Conservation (phyloP, 2,888 invertebrate genomes). For the Caenorhabditis sp. region DNA sequence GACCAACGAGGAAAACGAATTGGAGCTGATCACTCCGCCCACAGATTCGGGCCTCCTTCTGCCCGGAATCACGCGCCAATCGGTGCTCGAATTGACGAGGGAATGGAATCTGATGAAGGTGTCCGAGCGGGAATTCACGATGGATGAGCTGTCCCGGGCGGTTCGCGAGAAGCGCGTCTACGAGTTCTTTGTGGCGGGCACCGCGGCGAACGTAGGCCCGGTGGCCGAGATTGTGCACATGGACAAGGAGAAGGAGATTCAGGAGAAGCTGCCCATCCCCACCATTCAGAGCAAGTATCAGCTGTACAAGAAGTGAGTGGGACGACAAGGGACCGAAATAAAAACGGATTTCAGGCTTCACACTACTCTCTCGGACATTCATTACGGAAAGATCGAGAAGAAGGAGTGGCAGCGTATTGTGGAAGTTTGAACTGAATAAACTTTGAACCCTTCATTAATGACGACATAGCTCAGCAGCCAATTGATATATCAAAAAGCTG, state of each 20-base stretch:
- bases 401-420: slow-evolving; percentile 50
- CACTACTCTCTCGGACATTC: slow-evolving; percentile 89
- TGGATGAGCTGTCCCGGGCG: slow-evolving; percentile 87
- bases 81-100: slow-evolving; percentile 87
- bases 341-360: too few species aligned
- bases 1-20: slow-evolving; percentile 89
- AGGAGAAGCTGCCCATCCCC: slow-evolving; percentile 81
- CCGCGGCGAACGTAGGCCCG: slow-evolving; percentile 94
- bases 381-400: slow-evolving; percentile 70
- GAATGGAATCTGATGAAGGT: slow-evolving; percentile 89
- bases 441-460: too few species aligned
- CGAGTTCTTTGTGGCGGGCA: slow-evolving; percentile 96
- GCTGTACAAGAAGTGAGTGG: slow-evolving; percentile 84
- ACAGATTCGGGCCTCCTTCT: slow-evolving; percentile 90
- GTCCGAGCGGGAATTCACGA: slow-evolving; percentile 87
- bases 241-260: slow-evolving; percentile 77
- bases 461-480: too few species aligned
- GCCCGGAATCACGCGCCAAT: slow-evolving; percentile 93
- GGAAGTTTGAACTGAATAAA: slow-evolving; percentile 16
- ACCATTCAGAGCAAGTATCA: slow-evolving; percentile 84
- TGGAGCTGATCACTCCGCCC: slow-evolving; percentile 92
- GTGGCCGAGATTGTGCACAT: slow-evolving; percentile 89
- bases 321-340: too few species aligned
- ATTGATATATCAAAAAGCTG: too few species aligned
- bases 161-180: slow-evolving; percentile 88